Percentiles rank a stretch among this genome's conserved stretches.
These are phyloP conservation scores for Leiothrix lutea DNA, from an alignment of 2,113 vertebrate species.

Conservation along the genomic window DNA sequence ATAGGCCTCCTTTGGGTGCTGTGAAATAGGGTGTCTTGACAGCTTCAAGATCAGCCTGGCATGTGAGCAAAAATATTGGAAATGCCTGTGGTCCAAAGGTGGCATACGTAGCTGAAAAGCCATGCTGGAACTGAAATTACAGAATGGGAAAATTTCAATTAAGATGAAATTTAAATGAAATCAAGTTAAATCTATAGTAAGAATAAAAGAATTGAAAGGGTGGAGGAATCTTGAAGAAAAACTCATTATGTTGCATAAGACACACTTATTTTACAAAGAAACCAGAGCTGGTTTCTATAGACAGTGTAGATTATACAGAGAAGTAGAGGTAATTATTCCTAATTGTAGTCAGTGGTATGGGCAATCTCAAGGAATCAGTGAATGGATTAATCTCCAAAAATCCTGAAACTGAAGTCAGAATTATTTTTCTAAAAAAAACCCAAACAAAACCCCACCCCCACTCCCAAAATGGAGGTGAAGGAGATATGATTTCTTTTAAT, in stretches of 20 bases:
- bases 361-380: not conserved
- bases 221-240: not conserved
- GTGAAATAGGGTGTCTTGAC: not conserved
- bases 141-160: not conserved
- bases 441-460: rapidly evolving
- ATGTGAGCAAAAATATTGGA: not conserved
- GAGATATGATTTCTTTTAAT: not conserved
- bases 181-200: not conserved
- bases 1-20: not conserved
- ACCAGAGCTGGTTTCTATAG: not conserved
- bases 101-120: not conserved
- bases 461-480: not conserved
- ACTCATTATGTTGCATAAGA: not conserved
- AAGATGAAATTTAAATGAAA: not conserved
- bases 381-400: not conserved
- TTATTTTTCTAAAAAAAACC: not conserved
- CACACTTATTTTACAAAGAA: not conserved
- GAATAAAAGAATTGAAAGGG: not conserved
- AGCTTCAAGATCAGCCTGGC: not conserved
- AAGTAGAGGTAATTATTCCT: not conserved
- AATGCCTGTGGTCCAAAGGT: not conserved
- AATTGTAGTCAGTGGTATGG: not conserved
- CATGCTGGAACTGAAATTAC: not conserved
- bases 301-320: not conserved
- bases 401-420: not conserved